Conservation (phyloP, 1,140 invertebrate genomes). For the Caenorhabditis latens region DNA sequence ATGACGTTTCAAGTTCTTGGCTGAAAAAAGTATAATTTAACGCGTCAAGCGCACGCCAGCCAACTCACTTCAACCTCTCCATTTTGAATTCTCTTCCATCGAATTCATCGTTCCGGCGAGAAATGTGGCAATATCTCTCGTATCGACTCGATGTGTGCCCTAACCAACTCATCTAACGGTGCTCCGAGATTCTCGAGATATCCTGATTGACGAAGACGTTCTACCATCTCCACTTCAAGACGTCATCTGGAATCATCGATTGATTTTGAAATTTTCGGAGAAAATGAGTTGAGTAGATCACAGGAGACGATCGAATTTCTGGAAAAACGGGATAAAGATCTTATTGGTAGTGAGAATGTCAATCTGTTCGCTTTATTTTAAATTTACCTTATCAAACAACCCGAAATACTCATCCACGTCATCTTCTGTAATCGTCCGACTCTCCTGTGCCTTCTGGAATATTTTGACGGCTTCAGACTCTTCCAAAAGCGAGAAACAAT, state of each 20-base stretch:
- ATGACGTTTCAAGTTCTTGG: constrained; percentile 37
- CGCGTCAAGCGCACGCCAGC: not conserved
- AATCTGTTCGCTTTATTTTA: not conserved
- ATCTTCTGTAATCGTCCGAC: constrained; percentile 9
- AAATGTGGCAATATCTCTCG: constrained; percentile 25
- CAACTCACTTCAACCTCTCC: constrained; percentile 19
- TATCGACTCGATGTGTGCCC: constrained; percentile 5
- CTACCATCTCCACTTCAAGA: constrained; percentile 30
- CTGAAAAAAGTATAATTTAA: not conserved
- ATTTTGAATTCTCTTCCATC: constrained; percentile 37
- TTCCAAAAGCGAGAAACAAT: not conserved
- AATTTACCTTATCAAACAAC: constrained; percentile 25
- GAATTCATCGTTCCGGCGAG: constrained; percentile 3
- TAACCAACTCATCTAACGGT: constrained; percentile 1
- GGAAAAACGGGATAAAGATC: not conserved
- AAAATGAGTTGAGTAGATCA: not conserved
- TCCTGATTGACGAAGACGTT: not conserved
- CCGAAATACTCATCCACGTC: constrained; percentile 16
- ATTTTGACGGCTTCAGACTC: not conserved
- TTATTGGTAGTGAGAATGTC: too few species aligned
- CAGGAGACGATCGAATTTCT: constrained; percentile 40
- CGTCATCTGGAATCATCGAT: constrained; percentile 19
- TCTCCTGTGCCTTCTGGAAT: not conserved
- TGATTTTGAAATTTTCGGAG: constrained; percentile 11
- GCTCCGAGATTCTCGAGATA: constrained; percentile 25